Base-by-base conservation (phyloP, 2,888 invertebrate genomes). In the Synanthedon vespiformis region DNA sequence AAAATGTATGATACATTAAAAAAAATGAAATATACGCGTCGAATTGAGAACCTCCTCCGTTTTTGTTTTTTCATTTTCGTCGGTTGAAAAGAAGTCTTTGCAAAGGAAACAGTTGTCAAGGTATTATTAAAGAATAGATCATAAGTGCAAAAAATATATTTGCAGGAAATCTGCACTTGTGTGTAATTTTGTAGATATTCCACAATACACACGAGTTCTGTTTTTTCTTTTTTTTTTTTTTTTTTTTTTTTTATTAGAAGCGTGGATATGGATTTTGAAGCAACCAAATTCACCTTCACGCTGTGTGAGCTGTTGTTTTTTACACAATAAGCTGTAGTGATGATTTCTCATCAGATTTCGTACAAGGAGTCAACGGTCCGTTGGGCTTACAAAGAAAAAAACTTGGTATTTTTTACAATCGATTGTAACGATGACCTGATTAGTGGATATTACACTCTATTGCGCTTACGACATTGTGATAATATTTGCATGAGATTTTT, bases 301-400 rank as follows among this genome's bases (percentile, higher is more conserved):
- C 58, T 51, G 49, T 22, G 13, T 61, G 58, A 51, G 40, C 57
- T 54, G 56, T 59, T 16, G 16, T 60, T 54, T 56, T 57, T 55
- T 56, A 51, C 56, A 54, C 51, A 54, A 54, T 41, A 49, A 51
- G 50, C 51, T 48, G 56, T 50, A 18, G 48, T 14, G 48, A 48
- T 52, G 57, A 64, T 68, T 67, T 63, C 62, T 59, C 59, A 60
- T 58, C 60, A 56, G 62, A 62, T 69, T 74, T 68, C 67, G 64
- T 61, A 63, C 61, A 62, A 61, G 61, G 56, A 58, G 60, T 54
- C 57, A 57, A 66, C 65, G 70, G 55, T 70, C 59, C 55, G 58
- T 51, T 62, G 54, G 18, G 56, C 53, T 54, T 52, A 27, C 49
- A 12, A 34, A 12, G n/a, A 18, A 8, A 49, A 52, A 55, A 56